These are phyloP conservation scores for Lithobates pipiens DNA, from an alignment of 2,797 vertebrate genomes.

Conservation along the genomic window DNA sequence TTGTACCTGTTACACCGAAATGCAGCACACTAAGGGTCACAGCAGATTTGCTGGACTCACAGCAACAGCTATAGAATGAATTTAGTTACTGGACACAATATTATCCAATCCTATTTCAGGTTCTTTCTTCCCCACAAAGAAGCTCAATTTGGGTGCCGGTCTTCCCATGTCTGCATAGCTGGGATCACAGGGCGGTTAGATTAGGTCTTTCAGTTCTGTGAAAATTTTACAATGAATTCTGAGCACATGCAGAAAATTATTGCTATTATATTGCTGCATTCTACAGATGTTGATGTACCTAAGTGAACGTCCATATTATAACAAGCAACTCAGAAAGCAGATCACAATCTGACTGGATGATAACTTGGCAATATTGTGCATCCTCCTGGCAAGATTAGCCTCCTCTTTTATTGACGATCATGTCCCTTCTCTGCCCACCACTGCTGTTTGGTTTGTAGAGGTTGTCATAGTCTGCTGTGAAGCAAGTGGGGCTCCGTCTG, in stretches of 20 bases:
- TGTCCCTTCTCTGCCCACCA: constrained; percentile 70
- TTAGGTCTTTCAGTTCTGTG: no score
- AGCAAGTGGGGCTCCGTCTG: constrained; percentile 73
- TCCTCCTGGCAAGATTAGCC: not conserved
- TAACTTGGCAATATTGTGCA: not conserved
- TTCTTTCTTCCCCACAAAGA: no score
- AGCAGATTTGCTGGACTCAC: no score
- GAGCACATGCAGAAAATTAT: not conserved
- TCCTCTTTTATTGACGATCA: not conserved
- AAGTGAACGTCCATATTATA: not conserved
- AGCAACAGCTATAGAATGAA: no score
- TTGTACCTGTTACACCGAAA: no score
- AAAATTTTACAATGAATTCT: no score
- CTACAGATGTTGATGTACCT: not conserved
- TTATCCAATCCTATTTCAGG: no score
- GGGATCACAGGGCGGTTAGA: no score
- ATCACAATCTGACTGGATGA: not conserved
- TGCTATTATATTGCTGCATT: not conserved
- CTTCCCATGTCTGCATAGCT: no score
- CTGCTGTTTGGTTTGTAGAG: constrained; percentile 66
- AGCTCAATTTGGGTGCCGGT: no score
- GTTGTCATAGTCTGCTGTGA: constrained; percentile 55
- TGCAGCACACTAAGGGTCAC: no score
- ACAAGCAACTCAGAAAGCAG: not conserved
- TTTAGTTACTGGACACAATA: no score